Evolutionary conservation across 1,140 invertebrate species (phyloP).

Genomic region (Eupeodes corollae): DNA sequence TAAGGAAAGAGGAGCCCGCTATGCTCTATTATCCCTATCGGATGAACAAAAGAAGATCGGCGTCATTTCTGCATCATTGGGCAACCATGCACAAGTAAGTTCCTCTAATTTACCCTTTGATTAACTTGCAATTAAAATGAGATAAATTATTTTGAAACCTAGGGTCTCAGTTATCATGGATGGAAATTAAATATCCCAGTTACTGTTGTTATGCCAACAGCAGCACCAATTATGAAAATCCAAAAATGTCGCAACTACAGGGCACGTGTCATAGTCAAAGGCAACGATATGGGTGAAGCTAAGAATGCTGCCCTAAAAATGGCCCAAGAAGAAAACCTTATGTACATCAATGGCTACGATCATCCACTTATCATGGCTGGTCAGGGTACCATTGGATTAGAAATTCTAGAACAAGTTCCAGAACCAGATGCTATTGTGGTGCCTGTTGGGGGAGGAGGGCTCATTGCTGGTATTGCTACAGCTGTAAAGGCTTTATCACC

Average conservation of each 20-base stretch:
- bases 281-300: slow-evolving; percentile 75
- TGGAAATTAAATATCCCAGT: slow-evolving; percentile 66
- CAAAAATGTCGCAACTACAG: slow-evolving; percentile 72
- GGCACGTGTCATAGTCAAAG: slow-evolving; percentile 73
- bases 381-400: slow-evolving; percentile 83
- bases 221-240: slow-evolving; percentile 90
- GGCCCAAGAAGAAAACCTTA: slow-evolving; percentile 55
- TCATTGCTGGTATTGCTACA: slow-evolving; percentile 77
- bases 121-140: not conserved
- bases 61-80: slow-evolving; percentile 84
- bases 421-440: slow-evolving; percentile 67
- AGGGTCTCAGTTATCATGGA: slow-evolving; percentile 79
- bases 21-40: slow-evolving; percentile 65
- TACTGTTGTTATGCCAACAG: slow-evolving; percentile 87
- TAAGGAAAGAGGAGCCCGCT: slow-evolving; percentile 84
- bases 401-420: slow-evolving; percentile 76
- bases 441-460: slow-evolving; percentile 80
- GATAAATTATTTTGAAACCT: slow-evolving; percentile 5
- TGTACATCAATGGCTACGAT: slow-evolving; percentile 75
- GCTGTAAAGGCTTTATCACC: slow-evolving; percentile 79
- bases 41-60: slow-evolving; percentile 60
- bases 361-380: slow-evolving; percentile 88
- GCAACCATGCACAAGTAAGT: slow-evolving; percentile 69
- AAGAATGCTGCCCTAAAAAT: slow-evolving; percentile 65
- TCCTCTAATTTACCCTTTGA: not conserved